phyloP scores from a whole-genome alignment of 1,140 invertebrate species.

The Sycophaga agraensis region DNA sequence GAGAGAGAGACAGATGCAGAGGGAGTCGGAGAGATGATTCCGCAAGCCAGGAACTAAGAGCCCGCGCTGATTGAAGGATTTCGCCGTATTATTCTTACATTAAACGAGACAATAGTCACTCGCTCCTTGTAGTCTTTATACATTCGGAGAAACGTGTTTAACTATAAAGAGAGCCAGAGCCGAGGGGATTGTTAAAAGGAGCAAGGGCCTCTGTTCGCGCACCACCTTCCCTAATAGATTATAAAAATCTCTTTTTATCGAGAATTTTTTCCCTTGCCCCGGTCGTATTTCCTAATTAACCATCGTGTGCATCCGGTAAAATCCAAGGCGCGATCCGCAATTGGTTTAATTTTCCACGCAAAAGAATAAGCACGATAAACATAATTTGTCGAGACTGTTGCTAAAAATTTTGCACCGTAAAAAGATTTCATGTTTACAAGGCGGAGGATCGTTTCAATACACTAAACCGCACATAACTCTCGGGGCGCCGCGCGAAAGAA shows the following conservation, averaged over 20 bases:
- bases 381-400: too few species aligned
- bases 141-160: constrained; percentile 2
- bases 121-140: not conserved
- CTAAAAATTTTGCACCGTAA: too few species aligned
- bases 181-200: not conserved
- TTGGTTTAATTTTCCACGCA: too few species aligned
- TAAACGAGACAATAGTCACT: constrained; percentile 6
- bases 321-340: too few species aligned
- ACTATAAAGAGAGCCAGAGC: not conserved
- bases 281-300: too few species aligned
- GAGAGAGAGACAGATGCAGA: not conserved
- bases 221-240: not conserved
- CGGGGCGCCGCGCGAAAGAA: too few species aligned
- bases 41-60: not conserved
- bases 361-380: too few species aligned
- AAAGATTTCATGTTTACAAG: too few species aligned
- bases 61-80: constrained; percentile 15
- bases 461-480: too few species aligned
- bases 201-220: not conserved
- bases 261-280: not conserved
- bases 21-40: constrained; percentile 8
- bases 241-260: not conserved
- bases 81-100: constrained; percentile 16
- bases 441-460: too few species aligned
- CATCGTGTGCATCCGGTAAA: too few species aligned